A percentile compares a stretch with the other conserved stretches of the same genome.
Conservation (phyloP, 2,888 invertebrate genomes). For the Drosophila setosimentum region DNA sequence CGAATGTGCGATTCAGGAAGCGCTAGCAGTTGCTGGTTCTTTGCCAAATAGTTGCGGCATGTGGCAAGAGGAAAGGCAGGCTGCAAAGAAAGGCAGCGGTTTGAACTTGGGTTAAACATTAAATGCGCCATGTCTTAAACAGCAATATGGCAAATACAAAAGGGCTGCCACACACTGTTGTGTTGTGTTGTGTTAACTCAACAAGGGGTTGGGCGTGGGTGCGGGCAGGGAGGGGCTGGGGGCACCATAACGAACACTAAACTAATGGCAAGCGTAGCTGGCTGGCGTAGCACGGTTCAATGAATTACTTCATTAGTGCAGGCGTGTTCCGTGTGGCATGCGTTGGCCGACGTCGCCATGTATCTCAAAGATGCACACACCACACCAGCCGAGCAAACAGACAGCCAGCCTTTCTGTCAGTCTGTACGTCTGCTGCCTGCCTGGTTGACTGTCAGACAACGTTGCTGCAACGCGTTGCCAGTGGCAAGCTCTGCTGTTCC, state of each 20-base stretch:
- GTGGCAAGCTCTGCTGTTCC: slow-evolving; percentile 45
- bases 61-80: slow-evolving; percentile 12
- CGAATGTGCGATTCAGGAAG: slow-evolving; percentile 80
- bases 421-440: slow-evolving; percentile 27
- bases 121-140: slow-evolving; percentile 34
- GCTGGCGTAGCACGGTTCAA: slow-evolving; percentile 79
- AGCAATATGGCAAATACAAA: slow-evolving; percentile 32
- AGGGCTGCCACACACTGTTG: slow-evolving; percentile 30
- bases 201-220: slow-evolving; percentile 21
- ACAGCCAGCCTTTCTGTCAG: slow-evolving; percentile 29
- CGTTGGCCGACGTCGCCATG: slow-evolving; percentile 59
- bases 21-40: slow-evolving; percentile 46
- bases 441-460: slow-evolving; percentile 38
- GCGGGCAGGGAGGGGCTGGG: slow-evolving; percentile 15
- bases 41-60: slow-evolving; percentile 50
- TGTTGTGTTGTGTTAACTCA: neutral
- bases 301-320: slow-evolving; percentile 83
- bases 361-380: slow-evolving; percentile 52
- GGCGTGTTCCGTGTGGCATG: slow-evolving; percentile 75
- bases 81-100: slow-evolving; percentile 28
- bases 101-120: slow-evolving; percentile 41
- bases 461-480: slow-evolving; percentile 28
- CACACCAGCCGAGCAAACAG: slow-evolving; percentile 30
- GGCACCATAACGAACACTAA: slow-evolving; percentile 66
- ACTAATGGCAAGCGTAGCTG: slow-evolving; percentile 66